Evolutionary conservation across 2,888 invertebrate species (phyloP).

Genomic region (Drosophila maculinotata): DNA sequence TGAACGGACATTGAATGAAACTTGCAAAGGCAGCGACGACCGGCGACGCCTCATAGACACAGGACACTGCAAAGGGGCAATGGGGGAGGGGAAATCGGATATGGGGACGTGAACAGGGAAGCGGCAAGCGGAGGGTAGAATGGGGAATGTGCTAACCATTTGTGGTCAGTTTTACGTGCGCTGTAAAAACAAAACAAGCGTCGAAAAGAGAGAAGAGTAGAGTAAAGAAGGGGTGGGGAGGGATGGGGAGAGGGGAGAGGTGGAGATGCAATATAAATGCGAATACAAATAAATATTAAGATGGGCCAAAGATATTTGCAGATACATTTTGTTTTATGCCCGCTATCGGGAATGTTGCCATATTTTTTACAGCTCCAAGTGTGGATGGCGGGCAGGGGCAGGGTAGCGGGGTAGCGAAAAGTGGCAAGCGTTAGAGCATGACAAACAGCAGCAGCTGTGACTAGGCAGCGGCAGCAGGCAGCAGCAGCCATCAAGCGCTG

Average conservation of each 20-base stretch:
- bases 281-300: slow-evolving; percentile 75
- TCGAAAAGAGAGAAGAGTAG: slow-evolving; percentile 1
- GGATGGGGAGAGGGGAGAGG: neutral
- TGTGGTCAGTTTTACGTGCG: slow-evolving; percentile 77
- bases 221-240: neutral
- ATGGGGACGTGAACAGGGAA: neutral
- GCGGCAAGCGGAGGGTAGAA: too few relatives aligned
- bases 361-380: slow-evolving; percentile 45
- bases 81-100: neutral
- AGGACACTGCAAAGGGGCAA: neutral
- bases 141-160: slow-evolving; percentile 52
- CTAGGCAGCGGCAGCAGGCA: too few relatives aligned
- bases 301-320: slow-evolving; percentile 63
- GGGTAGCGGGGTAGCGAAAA: neutral
- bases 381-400: neutral
- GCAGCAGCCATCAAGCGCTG: neutral
- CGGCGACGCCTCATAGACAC: slow-evolving; percentile 41
- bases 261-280: slow-evolving; percentile 53
- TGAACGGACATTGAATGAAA: slow-evolving; percentile 78
- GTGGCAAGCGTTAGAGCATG: slow-evolving; percentile 4
- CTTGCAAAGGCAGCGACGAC: slow-evolving; percentile 56
- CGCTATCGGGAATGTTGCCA: slow-evolving; percentile 39
- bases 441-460: slow-evolving; percentile 8
- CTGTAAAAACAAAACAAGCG: slow-evolving; percentile 70
- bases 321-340: slow-evolving; percentile 76